These are phyloP conservation scores for Petrolisthes cinctipes DNA, from an alignment of 2,888 invertebrate genomes.

Conservation along the genomic window DNA sequence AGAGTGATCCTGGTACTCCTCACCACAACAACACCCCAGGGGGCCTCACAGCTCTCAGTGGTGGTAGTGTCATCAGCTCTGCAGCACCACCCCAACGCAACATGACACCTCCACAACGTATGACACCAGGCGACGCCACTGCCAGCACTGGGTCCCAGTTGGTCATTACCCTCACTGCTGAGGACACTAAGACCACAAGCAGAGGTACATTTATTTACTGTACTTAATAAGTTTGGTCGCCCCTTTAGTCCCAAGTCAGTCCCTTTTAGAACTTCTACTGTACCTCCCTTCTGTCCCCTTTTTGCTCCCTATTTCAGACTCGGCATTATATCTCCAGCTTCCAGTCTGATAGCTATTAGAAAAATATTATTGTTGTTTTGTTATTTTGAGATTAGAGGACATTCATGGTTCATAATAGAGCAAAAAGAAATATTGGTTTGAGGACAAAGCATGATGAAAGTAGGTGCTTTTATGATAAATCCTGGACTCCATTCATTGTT, in stretches of 20 bases:
- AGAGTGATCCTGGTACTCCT: slow-evolving; percentile 29
- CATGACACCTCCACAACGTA: background rate
- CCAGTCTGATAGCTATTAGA: no score
- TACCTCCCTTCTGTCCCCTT: no score
- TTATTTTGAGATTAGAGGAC: no score
- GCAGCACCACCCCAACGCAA: slow-evolving; percentile 14
- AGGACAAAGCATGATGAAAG: no score
- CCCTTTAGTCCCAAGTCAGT: background rate
- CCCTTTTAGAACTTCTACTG: background rate
- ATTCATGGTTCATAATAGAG: no score
- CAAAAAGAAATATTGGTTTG: no score
- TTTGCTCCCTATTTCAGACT: no score
- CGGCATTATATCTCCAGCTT: no score
- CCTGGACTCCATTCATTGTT: no score
- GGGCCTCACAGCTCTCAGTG: slow-evolving; percentile 49
- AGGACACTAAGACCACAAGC: slow-evolving; percentile 28
- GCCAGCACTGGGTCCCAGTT: slow-evolving; percentile 32
- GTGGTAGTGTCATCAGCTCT: slow-evolving; percentile 24
- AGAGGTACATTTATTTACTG: slow-evolving; percentile 11
- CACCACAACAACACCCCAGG: slow-evolving; percentile 46
- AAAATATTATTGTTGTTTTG: no score
- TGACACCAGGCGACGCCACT: background rate
- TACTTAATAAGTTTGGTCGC: no score
- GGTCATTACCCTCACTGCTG: slow-evolving; percentile 42
- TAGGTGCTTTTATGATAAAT: no score